These are phyloP conservation scores for Bimastos eiseni DNA, from an alignment of 2,888 invertebrate species.

Conservation along the genomic window DNA sequence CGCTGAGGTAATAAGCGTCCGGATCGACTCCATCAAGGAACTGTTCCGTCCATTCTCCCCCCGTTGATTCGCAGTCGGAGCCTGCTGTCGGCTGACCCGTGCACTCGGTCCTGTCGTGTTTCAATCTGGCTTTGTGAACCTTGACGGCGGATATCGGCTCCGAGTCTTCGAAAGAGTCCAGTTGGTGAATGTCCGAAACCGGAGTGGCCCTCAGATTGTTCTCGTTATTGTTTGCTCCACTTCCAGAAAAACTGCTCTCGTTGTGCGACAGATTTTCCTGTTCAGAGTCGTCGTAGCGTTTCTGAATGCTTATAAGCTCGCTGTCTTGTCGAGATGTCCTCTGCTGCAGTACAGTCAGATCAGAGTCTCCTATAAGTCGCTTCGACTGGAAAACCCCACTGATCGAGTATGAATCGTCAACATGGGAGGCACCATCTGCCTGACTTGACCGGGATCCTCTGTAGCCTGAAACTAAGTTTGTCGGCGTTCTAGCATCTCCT, in stretches of 20 bases:
- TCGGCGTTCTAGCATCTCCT: not conserved
- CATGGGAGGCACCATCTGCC: not conserved
- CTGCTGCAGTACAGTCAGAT: not conserved
- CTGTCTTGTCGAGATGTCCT: not conserved
- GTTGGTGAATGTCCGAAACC: not conserved
- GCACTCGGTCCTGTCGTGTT: not conserved
- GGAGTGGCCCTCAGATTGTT: not conserved
- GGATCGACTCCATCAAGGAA: not conserved
- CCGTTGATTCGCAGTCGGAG: not conserved
- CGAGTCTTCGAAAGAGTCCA: not conserved
- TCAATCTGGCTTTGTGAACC: not conserved
- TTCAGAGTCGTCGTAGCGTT: not conserved
- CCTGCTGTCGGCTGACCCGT: not conserved
- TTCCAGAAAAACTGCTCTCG: slow-evolving; percentile 3
- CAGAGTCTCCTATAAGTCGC: not conserved
- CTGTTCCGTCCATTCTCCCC: not conserved
- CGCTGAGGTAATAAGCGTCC: not conserved
- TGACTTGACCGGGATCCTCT: not conserved
- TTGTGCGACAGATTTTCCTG: not conserved
- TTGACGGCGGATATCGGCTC: not conserved
- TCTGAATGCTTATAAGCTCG: not conserved
- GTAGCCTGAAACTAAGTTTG: slow-evolving; percentile 3
- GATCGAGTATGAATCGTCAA: not conserved
- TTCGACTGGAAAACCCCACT: not conserved
- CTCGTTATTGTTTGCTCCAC: not conserved